Conservation (phyloP, 2,797 vertebrate genomes). For the Micropoecilia bifurca region DNA sequence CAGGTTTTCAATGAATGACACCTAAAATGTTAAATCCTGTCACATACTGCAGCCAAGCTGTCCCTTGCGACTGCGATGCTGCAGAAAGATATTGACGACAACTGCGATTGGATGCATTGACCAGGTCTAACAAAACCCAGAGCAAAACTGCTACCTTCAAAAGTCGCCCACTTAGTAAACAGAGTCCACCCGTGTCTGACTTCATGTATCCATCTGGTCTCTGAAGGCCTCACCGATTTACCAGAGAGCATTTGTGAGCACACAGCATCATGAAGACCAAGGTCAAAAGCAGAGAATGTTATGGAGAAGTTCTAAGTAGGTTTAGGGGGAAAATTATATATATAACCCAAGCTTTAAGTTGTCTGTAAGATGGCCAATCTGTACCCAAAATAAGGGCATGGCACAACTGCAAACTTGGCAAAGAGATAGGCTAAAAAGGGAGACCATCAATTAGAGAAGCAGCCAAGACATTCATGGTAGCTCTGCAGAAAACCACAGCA, state of each 20-base stretch:
- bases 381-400: neutral
- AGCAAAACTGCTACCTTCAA: neutral
- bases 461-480: neutral
- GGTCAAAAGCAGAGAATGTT: neutral
- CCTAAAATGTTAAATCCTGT: neutral
- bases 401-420: neutral
- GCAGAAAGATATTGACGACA: neutral
- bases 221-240: neutral
- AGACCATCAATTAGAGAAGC: neutral
- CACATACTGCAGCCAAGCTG: neutral
- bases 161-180: neutral
- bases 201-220: neutral
- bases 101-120: neutral
- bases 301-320: neutral
- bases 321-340: neutral
- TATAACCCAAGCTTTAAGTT: neutral
- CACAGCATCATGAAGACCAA: neutral
- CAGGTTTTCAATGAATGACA: neutral
- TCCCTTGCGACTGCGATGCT: neutral
- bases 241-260: neutral
- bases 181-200: neutral
- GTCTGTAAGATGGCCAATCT: neutral
- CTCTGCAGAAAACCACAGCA: slow-evolving; percentile 1
- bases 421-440: neutral
- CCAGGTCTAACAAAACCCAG: neutral